Base-by-base conservation (phyloP, 2,888 invertebrate genomes). In the Leuctra nigra region DNA sequence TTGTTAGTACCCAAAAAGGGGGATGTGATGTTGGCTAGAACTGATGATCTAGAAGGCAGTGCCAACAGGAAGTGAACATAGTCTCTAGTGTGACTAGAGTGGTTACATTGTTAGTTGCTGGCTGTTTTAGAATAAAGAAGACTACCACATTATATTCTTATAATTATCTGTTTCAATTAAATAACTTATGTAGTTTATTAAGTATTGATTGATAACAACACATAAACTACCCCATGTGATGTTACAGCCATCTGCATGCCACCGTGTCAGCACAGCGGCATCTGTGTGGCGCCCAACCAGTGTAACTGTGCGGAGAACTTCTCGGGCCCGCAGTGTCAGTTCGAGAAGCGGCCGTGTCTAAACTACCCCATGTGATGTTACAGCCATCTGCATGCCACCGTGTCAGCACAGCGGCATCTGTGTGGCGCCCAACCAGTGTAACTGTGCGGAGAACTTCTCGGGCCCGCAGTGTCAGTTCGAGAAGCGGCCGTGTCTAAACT, bases 211-310 rank as follows among this genome's bases (percentile, higher is more conserved):
- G n/a, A n/a, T n/a, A n/a, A n/a, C n/a, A n/a, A n/a, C n/a, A n/a
- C n/a, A n/a, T n/a, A n/a, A n/a, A n/a, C n/a, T n/a, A n/a, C 64
- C 86, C 87, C 0, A 78, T 80, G n/a, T n/a, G n/a, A n/a, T n/a
- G n/a, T n/a, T n/a, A n/a, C 68, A 90, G 91, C 87, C 0, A 75
- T 80, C 62, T 93, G 93, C 68, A 69, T 78, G 18, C 86, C 87
- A 0, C 74, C 78, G 0, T 94, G 93, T 69, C 76, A 83, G 67
- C 91, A 93, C 71, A 85, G 81, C 54, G 93, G 93, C 1, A 83
- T 86, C 52, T 94, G 93, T 66, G 69, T 86, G 2, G 77, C 78
- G 23, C 85, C 87, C 0, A 85, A 89, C 67, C 75, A 81, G 0
- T 94, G 93, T 66, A 72, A 81, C 38, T 94, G 93, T 65, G 79